phyloP scores from a whole-genome alignment of 2,888 invertebrate species.

The Phalangium opilio region DNA sequence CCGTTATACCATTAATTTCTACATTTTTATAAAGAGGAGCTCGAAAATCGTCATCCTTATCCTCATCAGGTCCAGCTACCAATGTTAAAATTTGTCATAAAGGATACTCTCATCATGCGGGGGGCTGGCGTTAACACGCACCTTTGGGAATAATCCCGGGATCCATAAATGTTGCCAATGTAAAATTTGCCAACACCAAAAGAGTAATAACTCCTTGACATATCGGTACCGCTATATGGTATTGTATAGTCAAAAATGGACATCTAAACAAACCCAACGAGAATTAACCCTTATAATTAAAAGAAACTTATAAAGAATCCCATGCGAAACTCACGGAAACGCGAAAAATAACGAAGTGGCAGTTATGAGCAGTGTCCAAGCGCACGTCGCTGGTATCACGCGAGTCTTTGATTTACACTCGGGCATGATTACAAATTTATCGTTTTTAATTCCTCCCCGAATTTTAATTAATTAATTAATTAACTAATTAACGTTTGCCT shows the following conservation, averaged over 20 bases:
- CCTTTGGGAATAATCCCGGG: conserved; percentile 97
- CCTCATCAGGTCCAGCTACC: conserved; percentile 85
- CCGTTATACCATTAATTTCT: conserved; percentile 94
- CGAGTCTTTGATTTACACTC: too few relatives aligned
- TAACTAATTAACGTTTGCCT: too few relatives aligned
- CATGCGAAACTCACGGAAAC: too few relatives aligned
- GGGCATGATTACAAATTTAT: too few relatives aligned
- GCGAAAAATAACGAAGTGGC: too few relatives aligned
- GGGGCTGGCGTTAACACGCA: conserved; percentile 29
- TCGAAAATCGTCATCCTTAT: conserved; percentile 83
- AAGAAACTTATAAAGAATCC: too few relatives aligned
- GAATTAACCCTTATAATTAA: too few relatives aligned
- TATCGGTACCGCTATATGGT: conserved; percentile 72
- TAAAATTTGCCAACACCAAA: conserved; percentile 96
- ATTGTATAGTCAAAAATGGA: conserved; percentile 61
- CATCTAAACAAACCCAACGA: conserved; percentile 49
- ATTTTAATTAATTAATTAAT: too few relatives aligned
- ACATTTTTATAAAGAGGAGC: conserved; percentile 93
- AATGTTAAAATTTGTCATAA: too few relatives aligned
- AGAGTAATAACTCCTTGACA: conserved; percentile 88
- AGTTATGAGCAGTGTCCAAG: too few relatives aligned
- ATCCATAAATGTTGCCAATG: conserved; percentile 97
- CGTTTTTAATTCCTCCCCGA: too few relatives aligned
- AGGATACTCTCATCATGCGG: not conserved
- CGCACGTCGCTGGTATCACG: too few relatives aligned